A percentile compares a stretch with the other conserved stretches of the same genome.
Evolutionary conservation across 2,888 invertebrate species (phyloP).

Genomic region (Choreutis nemorana): DNA sequence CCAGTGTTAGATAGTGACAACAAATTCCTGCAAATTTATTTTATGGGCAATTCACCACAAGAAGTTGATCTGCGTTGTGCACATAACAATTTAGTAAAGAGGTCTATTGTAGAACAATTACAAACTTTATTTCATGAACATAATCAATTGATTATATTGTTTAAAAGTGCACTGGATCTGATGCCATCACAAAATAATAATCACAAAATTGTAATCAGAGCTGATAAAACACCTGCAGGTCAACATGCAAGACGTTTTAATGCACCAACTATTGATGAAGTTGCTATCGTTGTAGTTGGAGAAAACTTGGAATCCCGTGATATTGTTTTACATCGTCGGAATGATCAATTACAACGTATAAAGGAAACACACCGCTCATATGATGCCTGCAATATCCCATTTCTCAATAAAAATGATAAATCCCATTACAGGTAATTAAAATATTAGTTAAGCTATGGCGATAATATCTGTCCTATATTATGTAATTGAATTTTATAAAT

Average conservation of each 20-base stretch:
- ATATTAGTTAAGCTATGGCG: conserved; percentile 1
- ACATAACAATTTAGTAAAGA: conserved; percentile 8
- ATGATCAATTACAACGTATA: conserved; percentile 13
- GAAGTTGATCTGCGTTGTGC: conserved; percentile 4
- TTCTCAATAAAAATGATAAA: conserved; percentile 13
- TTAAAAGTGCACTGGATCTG: conserved; percentile 16
- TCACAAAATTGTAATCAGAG: conserved; percentile 21
- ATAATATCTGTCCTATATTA: not conserved
- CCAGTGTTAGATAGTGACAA: conserved; percentile 7
- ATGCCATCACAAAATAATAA: conserved; percentile 20
- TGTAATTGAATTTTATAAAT: conserved; percentile 4
- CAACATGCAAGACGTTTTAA: conserved; percentile 19
- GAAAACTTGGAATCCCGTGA: conserved; percentile 14
- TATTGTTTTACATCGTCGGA: conserved; percentile 18
- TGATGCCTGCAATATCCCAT: conserved; percentile 24
- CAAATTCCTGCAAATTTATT: conserved; percentile 8
- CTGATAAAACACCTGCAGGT: conserved; percentile 19
- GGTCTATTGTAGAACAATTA: conserved; percentile 16
- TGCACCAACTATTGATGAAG: conserved; percentile 17
- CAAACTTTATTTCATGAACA: conserved; percentile 15
- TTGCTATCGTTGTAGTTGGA: conserved; percentile 17
- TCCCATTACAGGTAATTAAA: conserved; percentile 13
- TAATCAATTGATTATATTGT: conserved; percentile 15
- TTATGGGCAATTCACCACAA: conserved; percentile 6
- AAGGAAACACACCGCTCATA: conserved; percentile 17